Base-by-base conservation (phyloP, 2,888 invertebrate genomes). In the Diarsia brunnea region DNA sequence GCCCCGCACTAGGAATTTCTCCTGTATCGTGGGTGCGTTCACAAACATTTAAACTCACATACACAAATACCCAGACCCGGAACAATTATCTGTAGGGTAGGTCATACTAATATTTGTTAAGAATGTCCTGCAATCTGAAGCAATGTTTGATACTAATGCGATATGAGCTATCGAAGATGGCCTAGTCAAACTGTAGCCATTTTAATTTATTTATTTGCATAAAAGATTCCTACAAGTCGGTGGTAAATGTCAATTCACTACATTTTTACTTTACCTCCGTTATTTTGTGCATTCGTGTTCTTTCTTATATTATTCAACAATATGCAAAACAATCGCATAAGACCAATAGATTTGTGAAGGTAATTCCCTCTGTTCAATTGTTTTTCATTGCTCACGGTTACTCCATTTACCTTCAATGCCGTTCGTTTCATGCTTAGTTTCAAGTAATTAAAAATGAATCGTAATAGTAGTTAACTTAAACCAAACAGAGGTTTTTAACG, bases 311-410 rank as follows among this genome's bases (percentile, higher is more conserved):
- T 38, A 64, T 43, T 38, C 24, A 55, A 61, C n/a, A 45, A 3
- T 63, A 66, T 55, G 55, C 64, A 64, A 47, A 63, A 64, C 51
- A 71, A 68, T 63, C 38, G 68, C 43, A 45, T 60, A 69, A n/a
- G 21, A 73, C 66, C n/a, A 47, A 73, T 67, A 55, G 51, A 65
- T 55, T 47, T 16, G 51, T 65, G 72, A 70, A 79, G 84, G 86
- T 51, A 65, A 79, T 70, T 82, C 74, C 72, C 67, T 73, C 31
- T 45, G 69, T 75, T 68, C 69, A 55, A 77, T 84, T 84, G 83
- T 82, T 76, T 83, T 82, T 78, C 61, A 73, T 27, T 12, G 72
- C 31, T 79, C 84, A 79, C 47, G 73, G 83, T 69, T 70, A 70
- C 58, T 53, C 19, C 24, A 66, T 53, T 70, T 68, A 64, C 10